phyloP scores from a whole-genome alignment of 2,797 vertebrate genomes.

The Xyrichtys novacula region DNA sequence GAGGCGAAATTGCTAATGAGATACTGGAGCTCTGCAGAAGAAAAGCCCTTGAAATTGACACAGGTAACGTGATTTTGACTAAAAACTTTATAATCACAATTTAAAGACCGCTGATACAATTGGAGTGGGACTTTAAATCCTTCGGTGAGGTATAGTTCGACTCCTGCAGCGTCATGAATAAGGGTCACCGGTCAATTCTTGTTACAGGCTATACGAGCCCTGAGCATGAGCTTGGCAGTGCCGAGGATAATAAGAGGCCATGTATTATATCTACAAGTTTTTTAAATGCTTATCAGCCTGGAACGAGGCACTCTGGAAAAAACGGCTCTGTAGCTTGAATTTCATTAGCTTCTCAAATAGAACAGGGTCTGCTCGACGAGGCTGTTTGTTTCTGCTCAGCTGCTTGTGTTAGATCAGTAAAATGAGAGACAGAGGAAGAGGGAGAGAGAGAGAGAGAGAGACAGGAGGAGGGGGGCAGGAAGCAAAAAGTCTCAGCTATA shows the following conservation, averaged over 20 bases:
- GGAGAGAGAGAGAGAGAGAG: constrained; percentile 15
- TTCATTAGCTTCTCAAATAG: constrained; percentile 80
- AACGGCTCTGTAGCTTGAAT: constrained; percentile 78
- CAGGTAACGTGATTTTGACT: too few species aligned
- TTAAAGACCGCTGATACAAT: too few species aligned
- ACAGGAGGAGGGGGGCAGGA: constrained; percentile 21
- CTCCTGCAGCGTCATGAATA: constrained; percentile 63
- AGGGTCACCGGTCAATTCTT: constrained; percentile 70
- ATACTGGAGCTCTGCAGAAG: too few species aligned
- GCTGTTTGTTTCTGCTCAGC: constrained; percentile 77
- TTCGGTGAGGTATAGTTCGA: constrained; percentile 58
- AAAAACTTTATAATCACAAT: constrained; percentile 40
- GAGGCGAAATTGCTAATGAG: too few species aligned
- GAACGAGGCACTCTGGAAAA: constrained; percentile 77
- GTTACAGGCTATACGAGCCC: constrained; percentile 53
- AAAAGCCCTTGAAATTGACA: too few species aligned
- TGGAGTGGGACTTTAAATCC: constrained; percentile 59
- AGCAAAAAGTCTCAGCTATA: constrained; percentile 18
- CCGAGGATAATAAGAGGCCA: constrained; percentile 58
- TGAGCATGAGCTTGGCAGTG: constrained; percentile 50
- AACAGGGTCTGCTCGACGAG: constrained; percentile 75
- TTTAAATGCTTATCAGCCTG: constrained; percentile 76
- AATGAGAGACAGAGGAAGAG: constrained; percentile 49
- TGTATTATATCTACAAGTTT: constrained; percentile 58
- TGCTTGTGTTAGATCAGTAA: constrained; percentile 61